Evolutionary conservation across 2,888 invertebrate species (phyloP).

Genomic region (Neuroscelio doddi): DNA sequence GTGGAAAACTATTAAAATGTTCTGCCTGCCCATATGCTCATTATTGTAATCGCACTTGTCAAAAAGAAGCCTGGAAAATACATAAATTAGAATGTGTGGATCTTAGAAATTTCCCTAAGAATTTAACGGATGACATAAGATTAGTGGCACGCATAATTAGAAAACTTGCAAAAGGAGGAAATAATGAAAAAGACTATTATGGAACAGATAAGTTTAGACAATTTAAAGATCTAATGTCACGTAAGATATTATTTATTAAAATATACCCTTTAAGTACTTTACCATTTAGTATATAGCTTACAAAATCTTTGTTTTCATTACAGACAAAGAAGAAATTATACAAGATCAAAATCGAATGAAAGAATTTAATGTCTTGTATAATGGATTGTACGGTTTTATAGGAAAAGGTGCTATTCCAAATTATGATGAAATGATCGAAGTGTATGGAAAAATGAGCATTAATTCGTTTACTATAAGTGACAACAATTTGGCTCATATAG

Average conservation of each 20-base stretch:
- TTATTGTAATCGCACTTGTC: constrained; percentile 88
- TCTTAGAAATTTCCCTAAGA: constrained; percentile 82
- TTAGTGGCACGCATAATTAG: constrained; percentile 84
- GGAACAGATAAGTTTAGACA: constrained; percentile 79
- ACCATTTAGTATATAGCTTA: too few species aligned
- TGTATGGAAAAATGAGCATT: constrained; percentile 91
- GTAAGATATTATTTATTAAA: constrained; percentile 77
- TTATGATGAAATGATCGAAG: constrained; percentile 83
- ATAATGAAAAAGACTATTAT: constrained; percentile 79
- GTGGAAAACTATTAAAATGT: constrained; percentile 84
- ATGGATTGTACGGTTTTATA: too few species aligned
- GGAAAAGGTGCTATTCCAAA: too few species aligned
- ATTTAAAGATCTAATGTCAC: constrained; percentile 92
- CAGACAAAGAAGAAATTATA: too few species aligned
- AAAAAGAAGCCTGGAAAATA: constrained; percentile 85
- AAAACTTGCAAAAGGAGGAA: constrained; percentile 80
- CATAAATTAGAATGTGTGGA: constrained; percentile 89
- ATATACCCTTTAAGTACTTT: too few species aligned
- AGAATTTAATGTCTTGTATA: too few species aligned
- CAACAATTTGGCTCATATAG: constrained; percentile 90
- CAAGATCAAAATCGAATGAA: too few species aligned
- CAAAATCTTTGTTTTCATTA: too few species aligned
- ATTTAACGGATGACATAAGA: constrained; percentile 88
- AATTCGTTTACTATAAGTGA: constrained; percentile 91
- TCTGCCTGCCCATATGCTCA: constrained; percentile 87